Evolutionary conservation across 2,797 vertebrate genomes (phyloP), one percentile per base, ranked within the genome.

Genomic region (Phrynocephalus guinanensis): DNA sequence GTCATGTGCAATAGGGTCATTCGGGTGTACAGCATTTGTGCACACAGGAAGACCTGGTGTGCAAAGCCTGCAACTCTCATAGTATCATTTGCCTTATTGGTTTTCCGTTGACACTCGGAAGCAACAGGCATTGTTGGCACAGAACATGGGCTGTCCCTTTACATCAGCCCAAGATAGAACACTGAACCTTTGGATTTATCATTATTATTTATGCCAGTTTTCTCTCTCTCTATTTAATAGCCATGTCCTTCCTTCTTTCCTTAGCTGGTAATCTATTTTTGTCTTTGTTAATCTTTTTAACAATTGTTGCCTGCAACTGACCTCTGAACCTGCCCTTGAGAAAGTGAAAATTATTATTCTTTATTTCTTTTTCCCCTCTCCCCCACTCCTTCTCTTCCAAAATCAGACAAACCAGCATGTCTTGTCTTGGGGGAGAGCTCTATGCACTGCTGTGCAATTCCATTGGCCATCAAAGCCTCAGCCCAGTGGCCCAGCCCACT

Each of bases 221-320:
- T 93, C 79, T 93, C 30, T 90, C 78, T 72, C 8, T 85, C 9
- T 10, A 7, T 56, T 92, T 85, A 92, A 33, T 92, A 89, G 89
- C 82, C 80, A 79, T 85, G 93, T 24, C 26, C 68, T 88, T 20
- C 26, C 68, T 76, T 76, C 83, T 56, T 84, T 38, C 76, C 33
- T 81, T 75, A 93, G 13, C 85, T 88, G 70, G 18, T 90, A 38
- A 77, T n/a, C 28, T 56, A 52, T 8, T 22, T 11, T 73, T 73
- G n/a, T 18, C 2, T n/a, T 30, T 9, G 11, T 33, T 11, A 7
- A 15, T 63, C 50, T 6, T 83, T 89, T 75, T 48, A 92, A 84
- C 89, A 82, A 89, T 90, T 90, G 90, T 90, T 94, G 93, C 89
- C 90, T 94, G 83, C 94, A 91, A 88, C 79, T 93, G 83, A 84